A percentile compares a stretch with the other conserved stretches of the same genome.
Evolutionary conservation across 2,888 invertebrate species (phyloP).

Genomic region (Schizaphis graminum): DNA sequence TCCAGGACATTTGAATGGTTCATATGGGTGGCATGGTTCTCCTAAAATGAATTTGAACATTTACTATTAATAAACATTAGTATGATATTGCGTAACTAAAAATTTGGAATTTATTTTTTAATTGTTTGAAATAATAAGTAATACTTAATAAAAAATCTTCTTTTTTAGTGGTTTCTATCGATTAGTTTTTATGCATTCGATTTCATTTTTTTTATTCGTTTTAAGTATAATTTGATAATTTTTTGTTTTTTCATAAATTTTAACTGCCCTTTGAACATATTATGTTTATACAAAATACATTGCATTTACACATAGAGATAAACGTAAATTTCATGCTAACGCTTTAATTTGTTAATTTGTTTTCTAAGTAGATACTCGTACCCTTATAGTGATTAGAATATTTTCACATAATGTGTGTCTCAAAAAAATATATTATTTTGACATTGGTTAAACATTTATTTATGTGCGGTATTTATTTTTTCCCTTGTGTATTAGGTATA

Average conservation of each 20-base stretch:
- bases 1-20: conserved; percentile 96
- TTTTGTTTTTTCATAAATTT: background rate
- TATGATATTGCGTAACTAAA: background rate
- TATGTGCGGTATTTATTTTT: background rate
- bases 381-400: background rate
- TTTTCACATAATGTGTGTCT: background rate
- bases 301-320: background rate
- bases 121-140: background rate
- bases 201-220: background rate
- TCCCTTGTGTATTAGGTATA: background rate
- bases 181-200: background rate
- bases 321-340: background rate
- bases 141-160: background rate
- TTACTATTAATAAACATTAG: background rate
- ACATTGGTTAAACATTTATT: background rate
- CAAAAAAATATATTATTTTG: background rate
- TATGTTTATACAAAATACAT: background rate
- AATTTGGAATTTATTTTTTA: background rate
- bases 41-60: conserved; percentile 15
- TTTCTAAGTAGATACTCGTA: background rate
- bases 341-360: background rate
- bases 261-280: background rate
- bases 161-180: background rate
- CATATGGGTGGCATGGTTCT: conserved; percentile 88
- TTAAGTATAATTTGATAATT: background rate